Conservation (phyloP, 2,113 vertebrate species). For the Rhabdornis inornatus region DNA sequence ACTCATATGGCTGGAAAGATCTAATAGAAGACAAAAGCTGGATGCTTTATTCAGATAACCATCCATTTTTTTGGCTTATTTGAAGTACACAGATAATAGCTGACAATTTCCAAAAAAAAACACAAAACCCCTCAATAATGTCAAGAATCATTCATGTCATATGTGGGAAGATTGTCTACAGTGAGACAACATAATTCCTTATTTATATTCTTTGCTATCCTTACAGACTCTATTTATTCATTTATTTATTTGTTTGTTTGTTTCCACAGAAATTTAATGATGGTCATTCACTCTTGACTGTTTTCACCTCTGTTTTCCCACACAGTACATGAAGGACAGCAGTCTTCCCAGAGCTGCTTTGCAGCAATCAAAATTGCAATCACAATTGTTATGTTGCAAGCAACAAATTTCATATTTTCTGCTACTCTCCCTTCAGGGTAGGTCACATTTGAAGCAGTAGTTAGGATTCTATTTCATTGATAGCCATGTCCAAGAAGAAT, state of each 20-base stretch:
- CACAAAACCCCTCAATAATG: not conserved
- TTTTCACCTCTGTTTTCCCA: not conserved
- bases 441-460: not conserved
- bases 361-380: not conserved
- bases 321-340: not conserved
- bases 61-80: not conserved
- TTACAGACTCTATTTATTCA: not conserved
- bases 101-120: not conserved
- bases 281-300: not conserved
- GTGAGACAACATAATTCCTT: not conserved
- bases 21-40: not conserved
- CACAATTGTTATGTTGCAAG: not conserved
- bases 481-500: not conserved
- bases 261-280: not conserved
- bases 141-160: not conserved
- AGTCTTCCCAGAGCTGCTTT: not conserved
- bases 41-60: not conserved
- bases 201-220: not conserved
- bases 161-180: not conserved
- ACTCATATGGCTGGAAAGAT: not conserved
- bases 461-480: not conserved
- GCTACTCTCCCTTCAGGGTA: not conserved
- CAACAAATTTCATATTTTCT: not conserved
- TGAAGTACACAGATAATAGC: not conserved
- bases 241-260: not conserved